Percentiles rank a stretch among this genome's conserved stretches.
phyloP scores from a whole-genome alignment of 2,888 invertebrate species.

The Rhingia rostrata region DNA sequence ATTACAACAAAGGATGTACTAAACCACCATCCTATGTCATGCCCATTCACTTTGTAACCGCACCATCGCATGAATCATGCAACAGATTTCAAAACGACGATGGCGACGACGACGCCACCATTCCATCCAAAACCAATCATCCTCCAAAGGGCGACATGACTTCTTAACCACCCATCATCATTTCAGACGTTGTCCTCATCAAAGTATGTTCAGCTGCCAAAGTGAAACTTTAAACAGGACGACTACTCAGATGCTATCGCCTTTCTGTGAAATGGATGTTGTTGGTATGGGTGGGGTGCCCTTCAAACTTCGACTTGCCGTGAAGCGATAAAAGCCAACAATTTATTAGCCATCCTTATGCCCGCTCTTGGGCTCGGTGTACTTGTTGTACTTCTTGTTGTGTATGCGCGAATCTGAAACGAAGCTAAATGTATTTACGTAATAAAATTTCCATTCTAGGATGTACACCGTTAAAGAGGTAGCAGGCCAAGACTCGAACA shows the following conservation, averaged over 20 bases:
- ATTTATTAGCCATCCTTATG: constrained; percentile 50
- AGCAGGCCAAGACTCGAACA: constrained; percentile 16
- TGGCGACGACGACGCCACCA: too few species aligned
- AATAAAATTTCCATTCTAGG: constrained; percentile 42
- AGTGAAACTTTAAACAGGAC: constrained; percentile 48
- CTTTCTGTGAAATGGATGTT: constrained; percentile 8
- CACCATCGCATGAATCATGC: constrained; percentile 57
- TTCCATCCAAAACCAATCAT: constrained; percentile 34
- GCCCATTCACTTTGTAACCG: constrained; percentile 10
- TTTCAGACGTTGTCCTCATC: neutral
- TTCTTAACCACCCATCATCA: constrained; percentile 13
- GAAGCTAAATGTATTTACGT: constrained; percentile 47
- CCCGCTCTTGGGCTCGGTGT: neutral
- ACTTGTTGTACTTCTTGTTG: neutral
- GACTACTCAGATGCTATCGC: constrained; percentile 9
- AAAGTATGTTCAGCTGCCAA: constrained; percentile 46
- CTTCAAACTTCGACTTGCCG: constrained; percentile 53
- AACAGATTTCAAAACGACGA: constrained; percentile 42
- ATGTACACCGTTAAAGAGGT: neutral
- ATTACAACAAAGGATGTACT: constrained; percentile 38
- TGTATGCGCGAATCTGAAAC: constrained; percentile 32
- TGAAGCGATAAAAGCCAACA: constrained; percentile 46
- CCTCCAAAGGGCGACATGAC: neutral
- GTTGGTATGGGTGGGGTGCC: constrained; percentile 4
- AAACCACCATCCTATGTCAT: constrained; percentile 3